Evolutionary conservation across 2,888 invertebrate species (phyloP), one percentile per base, ranked within the genome.

Genomic region (Diadegma fenestrale): DNA sequence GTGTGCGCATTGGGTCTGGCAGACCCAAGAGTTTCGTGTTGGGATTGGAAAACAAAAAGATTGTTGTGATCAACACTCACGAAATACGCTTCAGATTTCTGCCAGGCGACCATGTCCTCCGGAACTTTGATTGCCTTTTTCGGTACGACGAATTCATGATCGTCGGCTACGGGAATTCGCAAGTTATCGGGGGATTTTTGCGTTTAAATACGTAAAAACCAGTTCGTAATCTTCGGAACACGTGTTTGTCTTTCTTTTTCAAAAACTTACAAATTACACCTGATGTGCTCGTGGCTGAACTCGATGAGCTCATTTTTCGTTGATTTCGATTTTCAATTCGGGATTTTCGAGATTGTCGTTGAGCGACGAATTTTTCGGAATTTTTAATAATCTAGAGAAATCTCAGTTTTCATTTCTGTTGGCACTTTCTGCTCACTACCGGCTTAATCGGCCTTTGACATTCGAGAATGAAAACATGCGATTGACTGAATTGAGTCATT

Each of bases 41-140:
- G 19, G 14, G 14, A 7, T 43, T 12, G 10, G 43, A 26, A 10
- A 8, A 10, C 1, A 37, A 22, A 41, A 68, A 22, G 8, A 14
- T 19, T 22, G 14, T 43, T 66, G 19, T 17, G n/a, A 41, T 61
- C 3, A 8, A 37, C 12, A 78, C 94, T 94, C 94, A 97, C 97
- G 94, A 96, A 96, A 93, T 97, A 98, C 3, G 98, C 98, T 92
- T 97, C 97, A 0, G 98, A 98, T 91, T 96, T 97, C 90, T 97
- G 96, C 98, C 98, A 98, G 84, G 95, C 94, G 73, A 95, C 94
- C 96, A 98, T 96, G 91, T 98, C 98, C 22, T 95, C 95, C 6
- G 96, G 95, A 37, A 94, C 94, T 94, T 96, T 96, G 3, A 97
- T 95, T 78, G 95, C 95, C 92, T 96, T 96, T 84, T 95, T 95